Evolutionary conservation across 2,113 vertebrate genomes (phyloP), one percentile per base, ranked within the genome.

Genomic region (Ochotona curzoniae): DNA sequence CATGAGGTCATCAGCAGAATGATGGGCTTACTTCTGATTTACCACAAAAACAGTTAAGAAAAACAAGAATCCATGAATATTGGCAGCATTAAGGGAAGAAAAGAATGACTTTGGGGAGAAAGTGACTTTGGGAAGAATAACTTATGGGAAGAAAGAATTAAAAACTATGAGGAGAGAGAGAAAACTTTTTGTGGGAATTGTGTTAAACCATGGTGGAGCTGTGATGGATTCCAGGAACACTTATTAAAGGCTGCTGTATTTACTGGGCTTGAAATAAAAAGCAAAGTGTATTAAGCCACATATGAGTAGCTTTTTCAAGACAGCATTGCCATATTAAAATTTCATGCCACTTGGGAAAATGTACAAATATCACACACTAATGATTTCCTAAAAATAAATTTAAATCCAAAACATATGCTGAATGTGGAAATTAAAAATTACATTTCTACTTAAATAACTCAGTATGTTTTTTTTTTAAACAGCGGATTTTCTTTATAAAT

Each of bases 321-420:
- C 47, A 91, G 84, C 23, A 71, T 8, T 89, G 32, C 57, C 71
- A 79, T 85, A 93, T 61, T 89, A 95, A 96, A 91, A 90, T 96
- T 93, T 93, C 90, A 13, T 95, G 67, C 60, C 28, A 32, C 76
- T 92, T 44, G 74, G 66, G 66, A 87, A 93, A 91, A 92, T 26
- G 30, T 83, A 83, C 83, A 83, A 92, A 83, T 78, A 78, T 20
- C 32, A 60, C 44, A 30, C 44, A 30, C 57, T 90, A 26, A 84
- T 84, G 2, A 35, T 82, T 74, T 25, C 67, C 71, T 91, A 76
- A 79, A 95, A 83, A 28, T 57, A 83, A 76, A 88, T 86, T 69
- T 69, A 63, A 95, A 92, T 69, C 10, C 3, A 67, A 93, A 67
- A 26, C 63, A 61, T 63, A 91, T 66, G 63, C 78, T 95, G 87